Conservation (phyloP, 2,113 vertebrate species). For the Dasyprocta punctata region DNA sequence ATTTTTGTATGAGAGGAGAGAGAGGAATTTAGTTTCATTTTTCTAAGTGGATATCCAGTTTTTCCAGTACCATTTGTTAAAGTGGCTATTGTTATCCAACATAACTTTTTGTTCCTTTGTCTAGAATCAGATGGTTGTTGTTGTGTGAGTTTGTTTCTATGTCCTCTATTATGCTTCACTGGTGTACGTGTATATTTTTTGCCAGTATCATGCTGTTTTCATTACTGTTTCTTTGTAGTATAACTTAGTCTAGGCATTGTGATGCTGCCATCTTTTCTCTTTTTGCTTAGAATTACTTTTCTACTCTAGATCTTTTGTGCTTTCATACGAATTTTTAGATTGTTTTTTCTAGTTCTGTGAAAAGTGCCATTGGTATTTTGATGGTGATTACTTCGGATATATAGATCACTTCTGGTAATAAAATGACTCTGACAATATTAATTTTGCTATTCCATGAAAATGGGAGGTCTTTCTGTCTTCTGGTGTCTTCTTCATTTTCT, state of each 20-base stretch:
- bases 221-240: background rate
- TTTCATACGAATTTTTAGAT: no score
- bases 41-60: background rate
- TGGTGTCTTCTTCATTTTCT: background rate
- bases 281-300: no score
- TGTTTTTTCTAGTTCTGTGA: background rate
- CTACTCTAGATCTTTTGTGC: no score
- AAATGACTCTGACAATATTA: background rate
- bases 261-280: no score
- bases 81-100: background rate
- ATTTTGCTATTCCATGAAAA: background rate
- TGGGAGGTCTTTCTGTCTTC: background rate
- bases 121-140: background rate
- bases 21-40: background rate
- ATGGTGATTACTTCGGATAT: background rate
- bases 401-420: background rate
- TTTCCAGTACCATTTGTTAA: background rate
- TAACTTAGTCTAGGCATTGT: background rate
- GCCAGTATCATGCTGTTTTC: background rate
- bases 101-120: background rate
- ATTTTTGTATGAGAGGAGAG: background rate
- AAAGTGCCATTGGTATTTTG: background rate
- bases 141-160: no score
- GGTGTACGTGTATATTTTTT: background rate
- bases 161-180: no score